phyloP scores from a whole-genome alignment of 2,888 invertebrate genomes.

The Vannuccia rotundouncinata region DNA sequence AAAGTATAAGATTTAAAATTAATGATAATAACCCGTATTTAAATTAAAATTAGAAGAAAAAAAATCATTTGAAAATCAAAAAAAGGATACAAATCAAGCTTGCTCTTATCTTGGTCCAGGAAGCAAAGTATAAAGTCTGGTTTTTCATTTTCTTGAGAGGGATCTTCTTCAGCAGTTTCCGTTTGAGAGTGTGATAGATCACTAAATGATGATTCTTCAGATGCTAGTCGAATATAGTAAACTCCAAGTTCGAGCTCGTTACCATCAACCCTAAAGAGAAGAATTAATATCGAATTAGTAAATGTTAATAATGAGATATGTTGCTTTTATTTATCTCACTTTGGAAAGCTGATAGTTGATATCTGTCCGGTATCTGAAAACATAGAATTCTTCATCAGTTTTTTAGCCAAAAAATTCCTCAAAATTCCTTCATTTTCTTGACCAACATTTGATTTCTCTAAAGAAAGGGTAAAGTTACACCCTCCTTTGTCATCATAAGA shows the following conservation, averaged over 20 bases:
- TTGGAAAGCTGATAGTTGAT: background rate
- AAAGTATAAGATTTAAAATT: no score
- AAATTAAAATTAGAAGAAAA: no score
- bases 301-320: background rate
- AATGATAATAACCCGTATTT: no score
- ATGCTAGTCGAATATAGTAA: background rate
- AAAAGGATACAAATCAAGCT: conserved; percentile 4
- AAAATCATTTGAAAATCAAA: no score
- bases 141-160: background rate
- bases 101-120: conserved; percentile 5
- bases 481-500: background rate
- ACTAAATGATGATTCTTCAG: background rate
- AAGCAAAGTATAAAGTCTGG: conserved; percentile 7
- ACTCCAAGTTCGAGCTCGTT: background rate
- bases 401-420: conserved; percentile 1
- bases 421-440: conserved; percentile 15
- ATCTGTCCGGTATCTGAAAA: conserved; percentile 10
- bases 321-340: no score
- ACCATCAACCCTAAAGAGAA: background rate
- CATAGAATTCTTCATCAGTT: background rate
- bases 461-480: background rate
- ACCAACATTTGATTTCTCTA: conserved; percentile 10
- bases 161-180: background rate
- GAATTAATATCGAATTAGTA: background rate
- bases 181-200: background rate